These are phyloP conservation scores for Eudemis profundana DNA, from an alignment of 2,888 invertebrate genomes.

Conservation along the genomic window DNA sequence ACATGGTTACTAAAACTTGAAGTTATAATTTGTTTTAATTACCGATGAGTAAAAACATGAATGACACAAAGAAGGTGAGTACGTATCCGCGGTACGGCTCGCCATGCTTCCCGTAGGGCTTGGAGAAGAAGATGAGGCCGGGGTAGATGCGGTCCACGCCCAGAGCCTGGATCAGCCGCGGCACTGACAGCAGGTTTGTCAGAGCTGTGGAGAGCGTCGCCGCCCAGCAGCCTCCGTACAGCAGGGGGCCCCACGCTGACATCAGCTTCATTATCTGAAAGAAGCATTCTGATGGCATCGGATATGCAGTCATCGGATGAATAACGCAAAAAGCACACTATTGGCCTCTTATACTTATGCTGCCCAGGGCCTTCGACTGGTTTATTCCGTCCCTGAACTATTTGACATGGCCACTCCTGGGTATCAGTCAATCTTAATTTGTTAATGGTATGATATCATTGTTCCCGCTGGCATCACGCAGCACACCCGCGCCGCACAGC, in stretches of 20 bases:
- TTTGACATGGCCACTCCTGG: too few relatives aligned
- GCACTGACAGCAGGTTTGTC: constrained; percentile 97
- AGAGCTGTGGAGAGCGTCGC: constrained; percentile 98
- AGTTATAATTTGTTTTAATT: too few relatives aligned
- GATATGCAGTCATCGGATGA: not conserved
- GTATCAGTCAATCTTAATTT: too few relatives aligned
- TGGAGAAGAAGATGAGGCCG: constrained; percentile 96
- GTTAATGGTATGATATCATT: too few relatives aligned
- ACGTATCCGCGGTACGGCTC: constrained; percentile 97
- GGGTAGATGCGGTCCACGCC: constrained; percentile 98
- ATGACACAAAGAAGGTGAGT: constrained; percentile 94
- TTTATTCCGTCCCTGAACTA: too few relatives aligned
- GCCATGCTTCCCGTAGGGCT: constrained; percentile 93
- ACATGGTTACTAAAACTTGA: too few relatives aligned
- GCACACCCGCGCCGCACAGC: too few relatives aligned
- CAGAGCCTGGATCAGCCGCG: constrained; percentile 94
- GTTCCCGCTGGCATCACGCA: too few relatives aligned
- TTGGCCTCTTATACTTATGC: too few relatives aligned
- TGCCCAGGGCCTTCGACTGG: too few relatives aligned
- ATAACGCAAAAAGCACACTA: too few relatives aligned
- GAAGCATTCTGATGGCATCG: not conserved
- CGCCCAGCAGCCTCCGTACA: constrained; percentile 98
- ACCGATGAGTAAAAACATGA: constrained; percentile 95
- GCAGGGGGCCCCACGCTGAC: constrained; percentile 95
- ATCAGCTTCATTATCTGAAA: constrained; percentile 92